These are phyloP conservation scores for Parnassius smintheus DNA, from an alignment of 2,888 invertebrate species.

Conservation along the genomic window DNA sequence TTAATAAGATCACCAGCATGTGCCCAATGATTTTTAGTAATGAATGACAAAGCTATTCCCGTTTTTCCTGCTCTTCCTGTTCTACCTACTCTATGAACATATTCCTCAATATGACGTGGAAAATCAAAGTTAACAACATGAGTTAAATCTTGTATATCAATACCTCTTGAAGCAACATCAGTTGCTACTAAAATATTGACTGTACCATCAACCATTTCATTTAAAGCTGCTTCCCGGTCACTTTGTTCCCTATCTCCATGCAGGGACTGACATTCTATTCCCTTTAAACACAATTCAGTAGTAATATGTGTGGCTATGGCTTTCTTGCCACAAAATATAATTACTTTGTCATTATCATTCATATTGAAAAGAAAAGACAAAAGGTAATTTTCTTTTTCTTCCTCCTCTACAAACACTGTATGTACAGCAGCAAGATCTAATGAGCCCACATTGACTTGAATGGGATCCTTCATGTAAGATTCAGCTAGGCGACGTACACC, in stretches of 20 bases:
- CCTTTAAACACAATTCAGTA: conserved; percentile 87
- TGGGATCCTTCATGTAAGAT: conserved; percentile 93
- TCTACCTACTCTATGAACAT: conserved; percentile 97
- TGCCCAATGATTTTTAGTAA: conserved; percentile 91
- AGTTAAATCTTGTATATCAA: conserved; percentile 94
- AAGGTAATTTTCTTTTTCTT: conserved; percentile 84
- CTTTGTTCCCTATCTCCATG: conserved; percentile 93
- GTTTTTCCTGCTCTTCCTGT: conserved; percentile 95
- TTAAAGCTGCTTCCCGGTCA: conserved; percentile 90
- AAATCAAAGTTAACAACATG: conserved; percentile 97
- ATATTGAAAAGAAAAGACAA: conserved; percentile 86
- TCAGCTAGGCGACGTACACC: conserved; percentile 92
- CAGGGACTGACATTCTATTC: conserved; percentile 88
- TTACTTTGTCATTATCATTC: conserved; percentile 89
- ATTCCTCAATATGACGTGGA: conserved; percentile 96
- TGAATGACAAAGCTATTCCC: conserved; percentile 91
- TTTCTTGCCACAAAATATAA: conserved; percentile 95
- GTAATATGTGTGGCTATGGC: conserved; percentile 90
- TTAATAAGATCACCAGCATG: conserved; percentile 90
- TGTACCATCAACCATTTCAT: conserved; percentile 89
- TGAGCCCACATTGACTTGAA: conserved; percentile 94
- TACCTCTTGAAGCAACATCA: conserved; percentile 96
- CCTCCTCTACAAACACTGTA: conserved; percentile 88
- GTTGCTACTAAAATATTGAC: conserved; percentile 95
- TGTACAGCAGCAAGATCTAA: conserved; percentile 94